Evolutionary conservation across 2,797 vertebrate species (phyloP).

Genomic region (Melanotaenia boesemani): DNA sequence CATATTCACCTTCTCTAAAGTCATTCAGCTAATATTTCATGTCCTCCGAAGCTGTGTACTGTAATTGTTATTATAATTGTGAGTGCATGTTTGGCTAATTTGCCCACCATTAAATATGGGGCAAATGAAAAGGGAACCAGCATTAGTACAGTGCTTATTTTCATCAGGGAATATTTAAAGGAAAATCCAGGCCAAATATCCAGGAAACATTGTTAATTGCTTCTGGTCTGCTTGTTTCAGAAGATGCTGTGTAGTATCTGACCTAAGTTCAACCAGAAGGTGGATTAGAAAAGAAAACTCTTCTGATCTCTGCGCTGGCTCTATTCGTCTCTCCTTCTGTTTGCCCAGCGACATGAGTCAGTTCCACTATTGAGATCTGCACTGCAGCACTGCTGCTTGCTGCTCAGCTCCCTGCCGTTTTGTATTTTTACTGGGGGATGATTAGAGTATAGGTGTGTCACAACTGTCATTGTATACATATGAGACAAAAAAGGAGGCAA

Average conservation of each 20-base stretch:
- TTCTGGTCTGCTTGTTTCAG: conserved; percentile 42
- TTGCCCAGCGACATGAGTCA: conserved; percentile 73
- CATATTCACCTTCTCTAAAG: conserved; percentile 29
- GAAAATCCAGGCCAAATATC: conserved; percentile 45
- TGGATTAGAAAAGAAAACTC: conserved; percentile 60
- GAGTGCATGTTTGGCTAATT: conserved; percentile 42
- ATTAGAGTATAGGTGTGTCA: conserved; percentile 42
- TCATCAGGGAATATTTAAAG: conserved; percentile 36
- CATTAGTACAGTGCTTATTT: conserved; percentile 25
- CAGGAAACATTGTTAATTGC: conserved; percentile 54
- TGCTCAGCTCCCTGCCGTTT: conserved; percentile 64
- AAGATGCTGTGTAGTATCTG: conserved; percentile 42
- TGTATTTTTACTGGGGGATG: conserved; percentile 48
- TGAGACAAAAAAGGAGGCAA: conserved; percentile 31
- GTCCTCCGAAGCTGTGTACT: conserved; percentile 26
- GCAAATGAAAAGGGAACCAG: conserved; percentile 28
- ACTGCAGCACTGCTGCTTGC: conserved; percentile 72
- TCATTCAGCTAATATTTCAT: conserved; percentile 32
- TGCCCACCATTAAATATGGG: conserved; percentile 26
- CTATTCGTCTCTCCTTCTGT: conserved; percentile 59
- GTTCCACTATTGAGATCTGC: conserved; percentile 76
- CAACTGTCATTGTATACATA: conserved; percentile 36
- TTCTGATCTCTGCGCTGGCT: conserved; percentile 34
- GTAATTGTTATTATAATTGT: conserved; percentile 5
- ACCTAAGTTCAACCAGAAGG: conserved; percentile 66